Conservation (phyloP, 2,113 vertebrate genomes). For the Aphyosemion australe region DNA sequence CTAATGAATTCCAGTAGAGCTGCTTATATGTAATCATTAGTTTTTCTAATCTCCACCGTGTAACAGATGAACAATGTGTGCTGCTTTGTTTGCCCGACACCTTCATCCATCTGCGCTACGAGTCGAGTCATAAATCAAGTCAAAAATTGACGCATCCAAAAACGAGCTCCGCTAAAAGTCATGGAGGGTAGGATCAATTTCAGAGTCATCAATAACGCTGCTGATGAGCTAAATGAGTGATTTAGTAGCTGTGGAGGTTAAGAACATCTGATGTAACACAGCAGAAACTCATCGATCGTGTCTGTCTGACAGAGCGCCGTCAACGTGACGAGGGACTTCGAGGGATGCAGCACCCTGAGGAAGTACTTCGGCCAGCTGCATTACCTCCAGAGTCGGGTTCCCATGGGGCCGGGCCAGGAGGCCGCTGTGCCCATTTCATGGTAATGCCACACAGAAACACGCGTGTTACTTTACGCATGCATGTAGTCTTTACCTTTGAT, state of each 20-base stretch:
- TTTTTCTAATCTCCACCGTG: not conserved
- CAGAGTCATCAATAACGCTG: no score
- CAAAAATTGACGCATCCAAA: not conserved
- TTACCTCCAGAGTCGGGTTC: constrained; percentile 95
- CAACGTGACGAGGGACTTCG: constrained; percentile 93
- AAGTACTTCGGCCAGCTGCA: constrained; percentile 97
- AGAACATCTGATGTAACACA: not conserved
- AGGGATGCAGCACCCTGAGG: constrained; percentile 94
- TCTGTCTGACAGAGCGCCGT: constrained; percentile 76
- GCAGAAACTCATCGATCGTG: not conserved
- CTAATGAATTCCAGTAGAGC: no score
- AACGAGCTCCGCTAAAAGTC: not conserved
- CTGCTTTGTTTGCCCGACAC: constrained; percentile 3
- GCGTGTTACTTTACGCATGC: not conserved
- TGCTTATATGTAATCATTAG: no score
- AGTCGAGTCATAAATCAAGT: constrained; percentile 1
- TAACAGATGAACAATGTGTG: not conserved
- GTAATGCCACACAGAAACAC: constrained; percentile 65
- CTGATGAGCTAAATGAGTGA: no score
- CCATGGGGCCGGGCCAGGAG: constrained; percentile 89
- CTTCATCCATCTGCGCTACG: not conserved
- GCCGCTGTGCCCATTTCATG: constrained; percentile 89
- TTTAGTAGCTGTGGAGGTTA: not conserved
- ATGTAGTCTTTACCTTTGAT: not conserved
- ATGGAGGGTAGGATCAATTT: not conserved